Evolutionary conservation across 92 coral and sea anemone genomes (phyloP), one percentile per base, ranked within the genome.

Genomic region (Paramuricea clavata): DNA sequence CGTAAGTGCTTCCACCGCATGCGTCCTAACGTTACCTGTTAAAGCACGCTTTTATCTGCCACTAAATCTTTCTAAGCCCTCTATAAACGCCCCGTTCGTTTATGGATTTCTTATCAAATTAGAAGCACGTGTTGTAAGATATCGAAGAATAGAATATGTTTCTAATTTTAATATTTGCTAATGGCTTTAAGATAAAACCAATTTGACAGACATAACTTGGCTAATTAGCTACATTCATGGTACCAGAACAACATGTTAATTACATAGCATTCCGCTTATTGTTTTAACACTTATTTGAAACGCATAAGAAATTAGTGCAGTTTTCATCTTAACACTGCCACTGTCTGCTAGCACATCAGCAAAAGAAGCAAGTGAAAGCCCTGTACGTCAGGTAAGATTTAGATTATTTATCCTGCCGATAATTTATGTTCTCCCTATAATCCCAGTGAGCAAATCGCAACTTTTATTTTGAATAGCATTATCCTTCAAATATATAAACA

Each of bases 401-500:
- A 76, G 15, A 28, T 28, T 39, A 23, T 74, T 74, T 16, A 10
- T 31, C 35, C 11, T 74, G 33, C 0, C 35, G 8, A 22, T 41
- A n/a, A 16, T n/a, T 30, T 49, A 13, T 33, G 62, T 22, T 76
- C 50, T 32, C 2, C 34, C 42, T 26, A 2, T 26, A 49, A 76
- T 17, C 22, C 17, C 62, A 19, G 12, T 12, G 68, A 76, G 64
- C 61, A 49, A 49, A 28, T 49, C 39, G 19, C 47, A 76, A 76
- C 41, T 43, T 35, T 76, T 76, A 76, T 76, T 76, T 76, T 49
- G 82, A 76, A 50, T 76, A 74, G 67, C 82, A 76, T 76, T 76
- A 52, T 76, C 82, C 82, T 49, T 76, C 82, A 76, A 76, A 76
- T 49, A 76, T 76, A 76, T 76, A 76, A 76, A 76, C 82, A 76